Base-by-base conservation (phyloP, 2,113 vertebrate species). In the Pygoscelis adeliae region DNA sequence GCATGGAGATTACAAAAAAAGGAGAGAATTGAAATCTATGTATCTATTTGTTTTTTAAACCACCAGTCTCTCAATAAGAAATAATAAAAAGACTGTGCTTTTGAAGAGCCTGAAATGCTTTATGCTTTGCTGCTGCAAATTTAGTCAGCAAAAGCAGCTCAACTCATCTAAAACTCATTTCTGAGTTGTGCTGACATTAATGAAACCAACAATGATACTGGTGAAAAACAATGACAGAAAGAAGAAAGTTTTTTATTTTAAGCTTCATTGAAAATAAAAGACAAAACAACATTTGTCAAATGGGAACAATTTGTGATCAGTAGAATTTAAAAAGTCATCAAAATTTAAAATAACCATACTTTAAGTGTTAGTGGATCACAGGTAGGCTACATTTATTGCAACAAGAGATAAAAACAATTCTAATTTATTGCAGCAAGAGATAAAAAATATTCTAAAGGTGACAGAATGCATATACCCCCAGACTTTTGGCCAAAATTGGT, bases 131-230 rank as follows among this genome's bases (percentile, higher is more conserved):
- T 94, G 50, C 81, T 95, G 77, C 66, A 93, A 88, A 85, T 92
- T 93, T 58, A 77, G 95, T 90, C 94, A 96, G 87, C 93, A 96
- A 91, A 96, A 96, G 53, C 70, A 80, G 66, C 84, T 92, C 86
- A 93, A 86, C 67, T 91, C 58, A 85, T 97, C 66, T 95, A 94
- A 91, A 97, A 94, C 81, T 85, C 77, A 80, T 85, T 95, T 93
- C 36, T 90, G 76, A 93, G 67, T 90, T 96, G 49, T 96, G 97
- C 94, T 97, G 95, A 94, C 89, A 62, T 94, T 80, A 96, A 93
- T 83, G 53, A 96, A 97, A 85, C 26, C 66, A 95, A 61, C 70
- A 87, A 46, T 40, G 23, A 80, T 71, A 55, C 30, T 76, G 63
- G 42, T 91, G 53, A 89, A 80, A 93, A 95, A 80, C 62, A 94